Evolutionary conservation across 53 echinoderm and acorn worm species (phyloP).

Genomic region (Holothuria scabra): DNA sequence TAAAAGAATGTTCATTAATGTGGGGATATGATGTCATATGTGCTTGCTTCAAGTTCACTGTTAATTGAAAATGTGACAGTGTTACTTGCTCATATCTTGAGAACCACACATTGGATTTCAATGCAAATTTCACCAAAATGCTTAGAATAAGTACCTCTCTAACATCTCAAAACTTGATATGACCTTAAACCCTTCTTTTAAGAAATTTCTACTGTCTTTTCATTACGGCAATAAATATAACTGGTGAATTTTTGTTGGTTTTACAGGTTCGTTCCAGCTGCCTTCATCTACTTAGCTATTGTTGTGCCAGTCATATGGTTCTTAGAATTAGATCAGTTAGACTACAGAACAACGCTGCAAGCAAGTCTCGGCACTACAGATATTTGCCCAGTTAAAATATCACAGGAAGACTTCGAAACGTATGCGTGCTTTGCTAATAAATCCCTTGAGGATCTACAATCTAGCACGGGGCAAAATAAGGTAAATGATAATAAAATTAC

Average conservation of each 20-base stretch:
- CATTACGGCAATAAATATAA: too few species aligned
- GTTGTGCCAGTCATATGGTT: slow-evolving; percentile 93
- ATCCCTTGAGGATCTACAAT: slow-evolving; percentile 21
- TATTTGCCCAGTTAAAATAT: slow-evolving; percentile 41
- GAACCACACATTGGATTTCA: too few species aligned
- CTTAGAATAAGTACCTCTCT: too few species aligned
- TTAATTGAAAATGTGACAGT: too few species aligned
- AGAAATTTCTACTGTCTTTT: too few species aligned
- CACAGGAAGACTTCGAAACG: slow-evolving; percentile 10
- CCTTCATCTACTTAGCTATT: slow-evolving; percentile 80
- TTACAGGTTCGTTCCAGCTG: slow-evolving; percentile 85
- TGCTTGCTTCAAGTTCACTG: too few species aligned
- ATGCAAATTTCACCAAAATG: too few species aligned
- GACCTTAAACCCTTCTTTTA: too few species aligned
- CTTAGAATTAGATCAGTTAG: slow-evolving; percentile 66
- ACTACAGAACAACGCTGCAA: slow-evolving; percentile 31
- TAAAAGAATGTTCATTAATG: too few species aligned
- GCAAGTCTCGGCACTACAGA: not conserved
- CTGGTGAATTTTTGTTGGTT: not conserved
- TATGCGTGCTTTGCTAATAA: slow-evolving; percentile 48
- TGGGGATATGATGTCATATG: too few species aligned
- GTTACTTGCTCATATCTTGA: too few species aligned
- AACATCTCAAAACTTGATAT: too few species aligned
- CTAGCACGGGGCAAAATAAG: slow-evolving; percentile 15
- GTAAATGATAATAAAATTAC: not conserved